These are phyloP conservation scores for Pogonus chalceus DNA, from an alignment of 1,140 invertebrate species.

Conservation along the genomic window DNA sequence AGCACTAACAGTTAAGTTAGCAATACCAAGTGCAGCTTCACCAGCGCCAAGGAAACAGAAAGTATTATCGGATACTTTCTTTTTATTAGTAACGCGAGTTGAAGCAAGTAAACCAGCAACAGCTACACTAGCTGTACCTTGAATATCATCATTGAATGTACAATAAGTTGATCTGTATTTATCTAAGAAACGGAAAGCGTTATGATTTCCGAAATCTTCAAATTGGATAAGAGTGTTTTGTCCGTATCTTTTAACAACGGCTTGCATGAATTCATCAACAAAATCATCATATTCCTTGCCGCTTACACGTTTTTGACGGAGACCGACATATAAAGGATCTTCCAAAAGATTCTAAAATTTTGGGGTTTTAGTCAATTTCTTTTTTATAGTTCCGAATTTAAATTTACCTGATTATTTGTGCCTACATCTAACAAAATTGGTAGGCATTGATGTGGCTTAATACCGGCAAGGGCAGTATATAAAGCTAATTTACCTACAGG, in stretches of 20 bases:
- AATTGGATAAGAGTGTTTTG: constrained; percentile 87
- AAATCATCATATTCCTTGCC: constrained; percentile 89
- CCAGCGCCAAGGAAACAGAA: constrained; percentile 90
- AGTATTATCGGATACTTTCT: constrained; percentile 67
- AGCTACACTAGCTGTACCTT: constrained; percentile 88
- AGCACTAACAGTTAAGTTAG: constrained; percentile 75
- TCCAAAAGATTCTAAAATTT: constrained; percentile 63
- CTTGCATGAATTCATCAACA: constrained; percentile 97
- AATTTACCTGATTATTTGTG: constrained; percentile 73
- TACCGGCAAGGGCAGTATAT: constrained; percentile 87
- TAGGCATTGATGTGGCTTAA: constrained; percentile 86
- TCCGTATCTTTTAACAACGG: constrained; percentile 82
- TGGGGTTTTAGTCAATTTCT: too few species aligned
- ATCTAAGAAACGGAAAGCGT: constrained; percentile 83
- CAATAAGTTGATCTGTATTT: constrained; percentile 82
- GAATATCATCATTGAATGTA: constrained; percentile 96
- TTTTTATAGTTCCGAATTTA: too few species aligned
- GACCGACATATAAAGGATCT: constrained; percentile 92
- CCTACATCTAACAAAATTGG: constrained; percentile 90
- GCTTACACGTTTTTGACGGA: constrained; percentile 74
- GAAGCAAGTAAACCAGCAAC: constrained; percentile 83
- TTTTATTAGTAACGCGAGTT: constrained; percentile 64
- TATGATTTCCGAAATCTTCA: constrained; percentile 92
- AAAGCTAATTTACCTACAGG: constrained; percentile 88
- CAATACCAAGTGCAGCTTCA: constrained; percentile 82